phyloP scores from a whole-genome alignment of 2,113 vertebrate genomes.

The Perca flavescens region DNA sequence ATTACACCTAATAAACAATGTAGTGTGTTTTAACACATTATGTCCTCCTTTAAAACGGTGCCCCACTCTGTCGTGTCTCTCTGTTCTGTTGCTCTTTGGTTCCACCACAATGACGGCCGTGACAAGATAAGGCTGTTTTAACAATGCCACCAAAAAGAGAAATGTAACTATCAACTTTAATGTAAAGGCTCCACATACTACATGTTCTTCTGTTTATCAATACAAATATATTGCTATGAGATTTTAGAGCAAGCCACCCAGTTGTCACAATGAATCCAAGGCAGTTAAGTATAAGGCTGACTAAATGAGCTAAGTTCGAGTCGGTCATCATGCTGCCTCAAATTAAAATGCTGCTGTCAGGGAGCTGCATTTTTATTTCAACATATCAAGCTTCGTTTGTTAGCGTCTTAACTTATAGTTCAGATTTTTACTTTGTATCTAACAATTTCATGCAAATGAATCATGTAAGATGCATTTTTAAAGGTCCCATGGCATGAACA shows the following conservation, averaged over 20 bases:
- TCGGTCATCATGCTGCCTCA: background rate
- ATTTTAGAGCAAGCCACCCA: background rate
- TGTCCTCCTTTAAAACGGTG: too few species aligned
- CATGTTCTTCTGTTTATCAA: constrained; percentile 14
- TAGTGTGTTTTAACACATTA: too few species aligned
- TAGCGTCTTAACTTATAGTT: background rate
- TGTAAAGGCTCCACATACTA: background rate
- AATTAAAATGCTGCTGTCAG: background rate
- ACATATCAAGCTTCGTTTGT: background rate
- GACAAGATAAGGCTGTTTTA: constrained; percentile 16
- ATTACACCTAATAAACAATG: background rate
- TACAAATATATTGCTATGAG: background rate
- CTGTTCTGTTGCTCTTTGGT: background rate
- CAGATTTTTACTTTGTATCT: background rate
- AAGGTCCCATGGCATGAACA: background rate
- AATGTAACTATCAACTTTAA: background rate
- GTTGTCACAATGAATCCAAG: background rate
- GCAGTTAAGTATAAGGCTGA: background rate
- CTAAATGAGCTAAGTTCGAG: background rate
- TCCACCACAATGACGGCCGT: background rate
- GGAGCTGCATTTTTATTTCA: background rate
- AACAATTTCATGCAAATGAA: background rate
- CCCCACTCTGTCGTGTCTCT: background rate
- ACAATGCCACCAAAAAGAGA: background rate
- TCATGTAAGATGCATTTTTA: background rate